A percentile compares a stretch with the other conserved stretches of the same genome.
Conservation (phyloP, 2,888 invertebrate genomes). For the Tiliacea citrago region DNA sequence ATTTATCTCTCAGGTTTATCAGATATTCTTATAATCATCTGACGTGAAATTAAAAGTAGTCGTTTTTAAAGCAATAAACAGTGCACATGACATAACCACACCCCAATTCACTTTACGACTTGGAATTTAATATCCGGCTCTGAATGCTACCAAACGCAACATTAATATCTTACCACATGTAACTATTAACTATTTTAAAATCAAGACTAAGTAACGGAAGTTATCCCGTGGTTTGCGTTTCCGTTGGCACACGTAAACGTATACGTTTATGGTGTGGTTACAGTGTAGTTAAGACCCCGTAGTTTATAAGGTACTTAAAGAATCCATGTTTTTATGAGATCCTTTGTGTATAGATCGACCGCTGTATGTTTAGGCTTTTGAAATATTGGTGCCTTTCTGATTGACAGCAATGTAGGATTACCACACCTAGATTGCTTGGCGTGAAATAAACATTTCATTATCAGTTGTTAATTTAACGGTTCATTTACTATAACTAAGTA, state of each 20-base stretch:
- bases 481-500: background rate
- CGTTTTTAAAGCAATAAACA: slow-evolving; percentile 13
- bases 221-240: slow-evolving; percentile 49
- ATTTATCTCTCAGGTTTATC: background rate
- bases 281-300: slow-evolving; percentile 12
- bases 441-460: background rate
- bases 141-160: slow-evolving; percentile 2
- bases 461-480: background rate
- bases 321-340: slow-evolving; percentile 1
- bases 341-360: slow-evolving; percentile 21
- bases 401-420: background rate
- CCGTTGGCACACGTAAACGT: slow-evolving; percentile 46
- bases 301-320: slow-evolving; percentile 9
- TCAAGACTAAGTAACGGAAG: slow-evolving; percentile 39
- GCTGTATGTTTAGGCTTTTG: background rate
- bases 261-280: slow-evolving; percentile 41
- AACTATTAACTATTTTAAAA: slow-evolving; percentile 46
- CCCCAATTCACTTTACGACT: slow-evolving; percentile 8
- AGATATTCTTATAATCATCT: background rate
- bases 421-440: background rate
- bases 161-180: slow-evolving; percentile 35
- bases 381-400: slow-evolving; percentile 19
- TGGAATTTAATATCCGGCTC: slow-evolving; percentile 26
- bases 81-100: background rate
- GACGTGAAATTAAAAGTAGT: background rate